Conservation (phyloP, 2,113 vertebrate genomes). For the Entosphenus tridentatus region DNA sequence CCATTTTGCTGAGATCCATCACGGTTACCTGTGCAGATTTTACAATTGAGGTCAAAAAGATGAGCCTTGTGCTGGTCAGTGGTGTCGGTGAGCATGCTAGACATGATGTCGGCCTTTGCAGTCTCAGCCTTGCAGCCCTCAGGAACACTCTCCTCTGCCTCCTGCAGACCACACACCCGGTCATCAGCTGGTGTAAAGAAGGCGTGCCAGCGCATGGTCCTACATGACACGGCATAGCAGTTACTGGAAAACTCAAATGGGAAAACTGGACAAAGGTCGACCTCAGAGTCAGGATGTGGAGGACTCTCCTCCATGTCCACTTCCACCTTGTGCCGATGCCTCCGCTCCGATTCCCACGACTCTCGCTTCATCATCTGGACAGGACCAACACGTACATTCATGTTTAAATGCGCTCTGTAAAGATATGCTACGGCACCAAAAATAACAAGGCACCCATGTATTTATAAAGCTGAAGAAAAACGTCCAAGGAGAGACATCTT, state of each 20-base stretch:
- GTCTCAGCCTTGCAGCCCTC: constrained; percentile 34
- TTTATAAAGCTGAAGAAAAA: constrained; percentile 8
- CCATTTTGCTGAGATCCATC: too few relatives aligned
- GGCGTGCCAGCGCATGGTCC: too few relatives aligned
- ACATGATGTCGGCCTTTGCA: constrained; percentile 32
- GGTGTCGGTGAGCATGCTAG: constrained; percentile 44
- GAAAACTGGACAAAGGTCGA: not conserved
- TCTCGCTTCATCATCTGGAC: not conserved
- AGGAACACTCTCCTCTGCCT: constrained; percentile 9
- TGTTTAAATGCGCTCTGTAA: too few relatives aligned
- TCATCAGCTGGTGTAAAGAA: too few relatives aligned
- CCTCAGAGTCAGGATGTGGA: constrained; percentile 2
- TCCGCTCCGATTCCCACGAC: constrained; percentile 3
- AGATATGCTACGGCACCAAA: too few relatives aligned
- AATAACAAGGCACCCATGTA: constrained; percentile 6
- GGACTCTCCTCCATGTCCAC: constrained; percentile 3
- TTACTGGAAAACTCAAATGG: too few relatives aligned
- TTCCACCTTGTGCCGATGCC: not conserved
- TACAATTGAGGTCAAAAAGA: constrained; percentile 88
- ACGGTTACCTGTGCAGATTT: constrained; percentile 81
- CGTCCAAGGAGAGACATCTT: constrained; percentile 17
- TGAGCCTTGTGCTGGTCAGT: constrained; percentile 79
- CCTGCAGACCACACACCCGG: constrained; percentile 29
- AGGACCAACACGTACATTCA: not conserved
- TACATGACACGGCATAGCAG: too few relatives aligned